Evolutionary conservation across 2,113 vertebrate genomes (phyloP).

Genomic region (Passer domesticus): DNA sequence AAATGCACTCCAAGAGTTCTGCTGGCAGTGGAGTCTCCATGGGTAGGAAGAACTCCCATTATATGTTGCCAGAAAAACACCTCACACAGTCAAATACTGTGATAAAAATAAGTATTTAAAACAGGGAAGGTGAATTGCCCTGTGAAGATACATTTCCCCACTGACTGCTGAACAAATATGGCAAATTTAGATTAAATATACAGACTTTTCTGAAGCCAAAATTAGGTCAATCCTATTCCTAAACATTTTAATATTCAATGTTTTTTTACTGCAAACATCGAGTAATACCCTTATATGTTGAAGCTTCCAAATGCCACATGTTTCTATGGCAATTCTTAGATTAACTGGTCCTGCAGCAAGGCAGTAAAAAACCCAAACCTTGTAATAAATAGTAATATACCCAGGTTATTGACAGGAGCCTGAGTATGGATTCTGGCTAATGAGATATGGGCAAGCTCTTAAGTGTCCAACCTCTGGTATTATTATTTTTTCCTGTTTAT

Average conservation of each 20-base stretch:
- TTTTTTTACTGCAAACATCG: not conserved
- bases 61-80: not conserved
- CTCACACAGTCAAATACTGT: not conserved
- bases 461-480: not conserved
- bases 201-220: not conserved
- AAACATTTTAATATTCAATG: not conserved
- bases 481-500: not conserved
- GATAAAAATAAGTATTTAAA: not conserved
- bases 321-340: slow-evolving; percentile 17
- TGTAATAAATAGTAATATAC: not conserved
- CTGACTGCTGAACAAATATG: not conserved
- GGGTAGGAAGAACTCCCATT: not conserved
- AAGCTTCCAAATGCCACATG: not conserved
- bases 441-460: not conserved
- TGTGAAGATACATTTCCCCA: not conserved
- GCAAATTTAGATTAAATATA: not conserved
- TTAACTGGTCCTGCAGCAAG: not conserved
- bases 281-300: not conserved
- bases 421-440: not conserved
- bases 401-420: not conserved
- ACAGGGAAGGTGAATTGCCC: not conserved
- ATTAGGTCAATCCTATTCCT: not conserved
- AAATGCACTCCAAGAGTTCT: not conserved
- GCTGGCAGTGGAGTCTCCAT: not conserved
- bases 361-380: not conserved